Evolutionary conservation across 2,797 vertebrate species (phyloP).

Genomic region (Muraenolepis orangiensis): DNA sequence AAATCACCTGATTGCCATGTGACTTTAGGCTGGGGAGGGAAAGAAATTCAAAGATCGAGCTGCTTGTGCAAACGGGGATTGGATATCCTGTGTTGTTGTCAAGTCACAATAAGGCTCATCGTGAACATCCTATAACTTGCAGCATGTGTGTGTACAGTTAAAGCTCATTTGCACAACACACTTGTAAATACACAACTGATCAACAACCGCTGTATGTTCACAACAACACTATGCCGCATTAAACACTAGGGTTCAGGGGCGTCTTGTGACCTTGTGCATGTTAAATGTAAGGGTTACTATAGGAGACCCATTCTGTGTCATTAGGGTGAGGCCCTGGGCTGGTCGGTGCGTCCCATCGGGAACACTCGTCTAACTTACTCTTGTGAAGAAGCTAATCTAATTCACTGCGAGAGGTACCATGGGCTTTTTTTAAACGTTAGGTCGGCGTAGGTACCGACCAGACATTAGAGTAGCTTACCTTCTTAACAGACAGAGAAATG

Average conservation of each 20-base stretch:
- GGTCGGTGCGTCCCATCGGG: too few species aligned
- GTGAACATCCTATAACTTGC: background rate
- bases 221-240: background rate
- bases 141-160: background rate
- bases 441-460: background rate
- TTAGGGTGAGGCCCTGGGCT: background rate
- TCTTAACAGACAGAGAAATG: conserved; percentile 92
- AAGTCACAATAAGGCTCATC: background rate
- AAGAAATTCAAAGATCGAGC: background rate
- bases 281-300: background rate
- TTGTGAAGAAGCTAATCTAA: background rate
- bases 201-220: background rate
- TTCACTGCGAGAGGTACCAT: background rate
- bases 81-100: background rate
- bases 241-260: background rate
- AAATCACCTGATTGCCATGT: background rate
- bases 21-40: background rate
- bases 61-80: background rate
- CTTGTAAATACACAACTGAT: background rate
- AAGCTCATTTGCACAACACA: background rate
- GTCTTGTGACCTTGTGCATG: background rate
- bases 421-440: background rate
- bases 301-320: background rate
- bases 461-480: conserved; percentile 70
- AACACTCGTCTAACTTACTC: too few species aligned